Conservation (phyloP, 2,113 vertebrate genomes). For the Larimichthys polyactis region DNA sequence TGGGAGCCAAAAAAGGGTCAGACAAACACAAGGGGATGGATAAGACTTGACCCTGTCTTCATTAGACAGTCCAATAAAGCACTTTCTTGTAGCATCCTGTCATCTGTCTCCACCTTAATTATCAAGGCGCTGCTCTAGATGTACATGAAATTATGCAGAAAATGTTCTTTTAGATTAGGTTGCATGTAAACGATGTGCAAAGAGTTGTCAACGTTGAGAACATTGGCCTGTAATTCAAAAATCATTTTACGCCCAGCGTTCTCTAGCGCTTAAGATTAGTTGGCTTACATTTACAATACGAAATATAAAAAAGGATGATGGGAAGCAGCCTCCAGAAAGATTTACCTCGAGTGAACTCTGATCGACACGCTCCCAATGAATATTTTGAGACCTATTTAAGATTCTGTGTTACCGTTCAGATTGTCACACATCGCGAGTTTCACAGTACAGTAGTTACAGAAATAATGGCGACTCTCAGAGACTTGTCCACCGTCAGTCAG, state of each 20-base stretch:
- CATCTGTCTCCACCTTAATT: conserved; percentile 34
- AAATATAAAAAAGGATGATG: background rate
- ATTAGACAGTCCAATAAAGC: conserved; percentile 11
- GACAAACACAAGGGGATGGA: conserved; percentile 4
- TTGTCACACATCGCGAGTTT: conserved; percentile 2
- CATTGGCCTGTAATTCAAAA: conserved; percentile 13
- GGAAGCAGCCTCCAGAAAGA: background rate
- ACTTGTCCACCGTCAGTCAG: conserved; percentile 6
- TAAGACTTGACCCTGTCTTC: conserved; percentile 14
- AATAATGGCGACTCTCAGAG: background rate
- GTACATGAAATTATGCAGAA: conserved; percentile 52
- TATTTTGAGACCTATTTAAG: background rate
- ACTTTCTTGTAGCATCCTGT: background rate
- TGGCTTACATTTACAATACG: background rate
- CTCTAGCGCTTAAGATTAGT: background rate
- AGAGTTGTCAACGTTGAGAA: conserved; percentile 17
- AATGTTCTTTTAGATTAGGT: conserved; percentile 53
- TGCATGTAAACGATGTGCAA: conserved; percentile 40
- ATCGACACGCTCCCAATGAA: background rate
- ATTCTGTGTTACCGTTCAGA: background rate
- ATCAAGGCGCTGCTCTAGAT: conserved; percentile 29
- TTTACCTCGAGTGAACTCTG: background rate
- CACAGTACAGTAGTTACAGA: background rate
- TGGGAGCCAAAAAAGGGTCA: conserved; percentile 28
- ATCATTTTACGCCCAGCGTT: conserved; percentile 34